Evolutionary conservation across 2,888 invertebrate species (phyloP).

Genomic region (Brenthis ino): DNA sequence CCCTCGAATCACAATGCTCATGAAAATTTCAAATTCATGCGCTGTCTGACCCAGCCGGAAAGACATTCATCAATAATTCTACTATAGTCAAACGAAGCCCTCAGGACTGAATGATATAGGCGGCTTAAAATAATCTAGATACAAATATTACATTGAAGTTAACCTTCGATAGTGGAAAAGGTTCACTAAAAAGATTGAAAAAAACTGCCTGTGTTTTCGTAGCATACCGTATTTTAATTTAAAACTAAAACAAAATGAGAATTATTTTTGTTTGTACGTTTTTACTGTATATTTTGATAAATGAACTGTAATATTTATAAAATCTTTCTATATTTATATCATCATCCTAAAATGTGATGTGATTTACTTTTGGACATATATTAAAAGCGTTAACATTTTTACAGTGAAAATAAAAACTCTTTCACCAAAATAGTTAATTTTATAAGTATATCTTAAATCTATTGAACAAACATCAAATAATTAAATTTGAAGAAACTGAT

Average conservation of each 20-base stretch:
- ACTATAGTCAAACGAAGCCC: conserved; percentile 14
- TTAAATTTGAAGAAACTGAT: too few relatives aligned
- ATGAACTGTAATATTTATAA: too few relatives aligned
- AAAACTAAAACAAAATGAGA: not conserved
- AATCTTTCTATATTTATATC: too few relatives aligned
- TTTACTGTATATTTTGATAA: too few relatives aligned
- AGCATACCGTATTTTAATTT: not conserved
- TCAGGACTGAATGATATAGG: conserved; percentile 16
- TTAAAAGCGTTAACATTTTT: too few relatives aligned
- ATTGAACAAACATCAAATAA: too few relatives aligned
- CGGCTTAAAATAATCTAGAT: conserved; percentile 7
- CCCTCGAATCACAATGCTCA: conserved; percentile 5
- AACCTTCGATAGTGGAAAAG: not conserved
- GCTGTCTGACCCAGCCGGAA: conserved; percentile 8
- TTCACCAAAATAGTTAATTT: not conserved
- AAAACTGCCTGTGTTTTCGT: not conserved
- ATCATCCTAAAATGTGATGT: too few relatives aligned
- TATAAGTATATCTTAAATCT: too few relatives aligned
- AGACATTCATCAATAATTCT: conserved; percentile 25
- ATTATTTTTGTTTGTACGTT: too few relatives aligned
- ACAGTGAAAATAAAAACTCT: not conserved
- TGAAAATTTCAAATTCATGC: conserved; percentile 16
- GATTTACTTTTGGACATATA: too few relatives aligned
- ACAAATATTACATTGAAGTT: conserved; percentile 1
- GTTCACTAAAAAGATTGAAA: not conserved